These are phyloP conservation scores for Lanius collurio DNA, from an alignment of 2,113 vertebrate species.

Conservation along the genomic window DNA sequence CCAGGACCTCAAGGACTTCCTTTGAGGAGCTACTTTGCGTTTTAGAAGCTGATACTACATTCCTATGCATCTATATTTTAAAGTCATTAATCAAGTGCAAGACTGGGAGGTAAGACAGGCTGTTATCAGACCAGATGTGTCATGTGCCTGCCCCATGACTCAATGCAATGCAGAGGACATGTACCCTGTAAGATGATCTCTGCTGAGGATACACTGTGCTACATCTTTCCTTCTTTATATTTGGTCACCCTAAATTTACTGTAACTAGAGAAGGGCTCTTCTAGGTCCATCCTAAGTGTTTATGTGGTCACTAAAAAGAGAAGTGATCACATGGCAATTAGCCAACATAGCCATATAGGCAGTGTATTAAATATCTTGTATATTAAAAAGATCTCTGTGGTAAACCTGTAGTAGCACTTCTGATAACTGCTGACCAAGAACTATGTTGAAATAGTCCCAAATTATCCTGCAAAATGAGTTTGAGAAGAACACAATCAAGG, in stretches of 20 bases:
- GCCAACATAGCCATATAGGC: slow-evolving; percentile 17
- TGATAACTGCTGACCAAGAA: slow-evolving; percentile 16
- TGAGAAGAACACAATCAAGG: slow-evolving; percentile 6
- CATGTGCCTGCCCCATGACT: neutral
- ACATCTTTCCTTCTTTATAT: slow-evolving; percentile 3
- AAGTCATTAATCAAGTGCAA: neutral
- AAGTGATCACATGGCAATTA: slow-evolving; percentile 29
- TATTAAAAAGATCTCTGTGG: slow-evolving; percentile 22
- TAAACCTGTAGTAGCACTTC: slow-evolving; percentile 38
- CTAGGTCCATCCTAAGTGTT: slow-evolving; percentile 13
- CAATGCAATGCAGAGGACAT: neutral
- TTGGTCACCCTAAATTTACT: slow-evolving; percentile 25
- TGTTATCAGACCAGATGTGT: neutral
- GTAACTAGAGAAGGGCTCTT: slow-evolving; percentile 26
- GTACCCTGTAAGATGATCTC: neutral
- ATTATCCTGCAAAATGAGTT: neutral
- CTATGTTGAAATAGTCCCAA: neutral
- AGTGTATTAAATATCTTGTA: neutral
- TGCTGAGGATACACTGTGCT: neutral
- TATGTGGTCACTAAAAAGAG: slow-evolving; percentile 32
- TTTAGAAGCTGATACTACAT: neutral
- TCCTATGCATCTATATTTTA: neutral
- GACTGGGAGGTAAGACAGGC: neutral
- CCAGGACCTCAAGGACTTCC: neutral
- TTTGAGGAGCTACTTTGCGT: neutral